phyloP scores from a whole-genome alignment of 2,797 vertebrate genomes.

The Karalla daura region DNA sequence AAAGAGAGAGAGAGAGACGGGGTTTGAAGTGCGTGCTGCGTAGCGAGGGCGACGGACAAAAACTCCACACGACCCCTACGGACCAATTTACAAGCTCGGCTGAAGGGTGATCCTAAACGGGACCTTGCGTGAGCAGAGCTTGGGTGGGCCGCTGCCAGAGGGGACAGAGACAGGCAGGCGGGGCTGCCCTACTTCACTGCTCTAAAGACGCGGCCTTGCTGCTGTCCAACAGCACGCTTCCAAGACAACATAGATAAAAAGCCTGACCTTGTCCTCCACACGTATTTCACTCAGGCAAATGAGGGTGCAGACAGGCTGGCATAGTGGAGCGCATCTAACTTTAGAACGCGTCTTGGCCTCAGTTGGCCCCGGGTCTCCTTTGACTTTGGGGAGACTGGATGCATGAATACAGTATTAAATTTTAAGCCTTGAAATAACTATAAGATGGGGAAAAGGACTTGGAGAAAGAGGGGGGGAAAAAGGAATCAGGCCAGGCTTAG shows the following conservation, averaged over 20 bases:
- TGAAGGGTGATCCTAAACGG: constrained; percentile 29
- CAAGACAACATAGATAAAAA: constrained; percentile 20
- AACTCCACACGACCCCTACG: neutral
- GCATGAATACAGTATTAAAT: no score
- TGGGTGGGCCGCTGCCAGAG: constrained; percentile 42
- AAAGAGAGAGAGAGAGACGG: neutral
- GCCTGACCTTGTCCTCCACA: neutral
- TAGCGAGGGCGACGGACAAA: neutral
- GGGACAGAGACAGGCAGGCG: constrained; percentile 19
- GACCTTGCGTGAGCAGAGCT: constrained; percentile 48
- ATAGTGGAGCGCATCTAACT: constrained; percentile 41
- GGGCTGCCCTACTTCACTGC: constrained; percentile 33
- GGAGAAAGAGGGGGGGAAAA: neutral
- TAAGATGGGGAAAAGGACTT: neutral
- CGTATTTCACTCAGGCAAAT: constrained; percentile 12
- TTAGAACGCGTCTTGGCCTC: constrained; percentile 33
- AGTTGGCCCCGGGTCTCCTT: neutral
- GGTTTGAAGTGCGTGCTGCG: neutral
- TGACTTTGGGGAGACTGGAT: constrained; percentile 5
- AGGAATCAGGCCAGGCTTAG: constrained; percentile 14
- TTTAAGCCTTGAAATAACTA: neutral
- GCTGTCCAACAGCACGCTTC: constrained; percentile 4
- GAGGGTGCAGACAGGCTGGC: constrained; percentile 1
- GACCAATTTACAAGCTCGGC: constrained; percentile 19
- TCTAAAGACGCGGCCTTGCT: constrained; percentile 27